Evolutionary conservation across 53 echinoderm and acorn worm species (phyloP), one percentile per base, ranked within the genome.

Genomic region (Antedon mediterranea): DNA sequence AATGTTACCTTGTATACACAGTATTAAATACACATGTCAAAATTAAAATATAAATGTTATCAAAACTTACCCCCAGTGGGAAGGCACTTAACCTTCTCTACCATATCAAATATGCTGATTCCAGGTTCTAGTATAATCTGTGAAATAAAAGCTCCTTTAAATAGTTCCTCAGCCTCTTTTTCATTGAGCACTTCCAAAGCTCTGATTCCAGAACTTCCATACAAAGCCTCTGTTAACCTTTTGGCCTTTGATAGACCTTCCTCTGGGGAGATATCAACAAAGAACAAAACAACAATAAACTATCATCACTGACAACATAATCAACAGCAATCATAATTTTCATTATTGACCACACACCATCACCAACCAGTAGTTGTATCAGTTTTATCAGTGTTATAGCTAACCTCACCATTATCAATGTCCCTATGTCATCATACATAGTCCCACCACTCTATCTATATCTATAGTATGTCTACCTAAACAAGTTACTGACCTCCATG

Each of bases 51-150:
- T n/a, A 8, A 77, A 26, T 29, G 43, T 8, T 0, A 18, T 3
- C 34, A 31, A 14, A 20, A 84, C 83, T 81, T 29, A 95, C 97
- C 72, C 83, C 91, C 92, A 75, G 76, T 31, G 31, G 97, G 89
- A 28, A 88, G 80, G 81, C 91, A 91, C 29, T 88, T 80, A 31
- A 88, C 78, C 71, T 34, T 85, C 44, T 87, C 82, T 34, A 80
- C 92, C 30, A 95, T 28, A 28, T 92, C 79, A 72, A 75, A 78
- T 13, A 95, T 82, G 1, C 83, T 95, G 27, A 81, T 81, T 9
- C 89, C 97, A 26, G 97, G 90, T 34, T 92, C 91, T 31, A 95
- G 71, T n/a, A 89, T 80, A 14, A 92, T 29, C 28, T 83, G 80
- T 0, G 84, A 79, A 5, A 89, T 32, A 4, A 34, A 33, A 9